phyloP scores from a whole-genome alignment of 2,113 vertebrate genomes.

The Halcyon malimbica region DNA sequence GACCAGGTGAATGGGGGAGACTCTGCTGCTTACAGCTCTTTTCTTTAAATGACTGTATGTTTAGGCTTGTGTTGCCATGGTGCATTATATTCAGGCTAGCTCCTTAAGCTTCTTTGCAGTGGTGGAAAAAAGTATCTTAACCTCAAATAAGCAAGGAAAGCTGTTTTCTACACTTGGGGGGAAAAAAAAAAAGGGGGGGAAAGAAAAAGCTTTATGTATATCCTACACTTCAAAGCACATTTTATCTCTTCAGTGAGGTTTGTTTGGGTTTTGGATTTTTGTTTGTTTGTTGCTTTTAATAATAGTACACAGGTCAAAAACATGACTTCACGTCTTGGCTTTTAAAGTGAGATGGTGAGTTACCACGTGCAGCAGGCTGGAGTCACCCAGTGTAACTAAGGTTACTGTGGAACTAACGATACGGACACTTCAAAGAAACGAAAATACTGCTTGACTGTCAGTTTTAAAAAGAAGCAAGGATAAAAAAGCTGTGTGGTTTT shows the following conservation, averaged over 20 bases:
- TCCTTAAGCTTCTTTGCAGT: not conserved
- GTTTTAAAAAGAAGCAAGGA: not conserved
- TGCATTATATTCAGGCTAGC: not conserved
- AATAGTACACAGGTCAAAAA: not conserved
- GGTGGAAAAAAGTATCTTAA: not conserved
- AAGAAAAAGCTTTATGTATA: fast-evolving
- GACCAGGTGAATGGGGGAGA: not conserved
- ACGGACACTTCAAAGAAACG: not conserved
- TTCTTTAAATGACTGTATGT: not conserved
- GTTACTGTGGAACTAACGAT: not conserved
- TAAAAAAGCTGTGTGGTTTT: not conserved
- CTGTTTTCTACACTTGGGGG: not conserved
- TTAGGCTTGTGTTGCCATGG: not conserved
- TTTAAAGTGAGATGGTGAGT: not conserved
- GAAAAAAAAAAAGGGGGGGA: too few species aligned
- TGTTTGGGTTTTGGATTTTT: not conserved
- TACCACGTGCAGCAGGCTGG: not conserved
- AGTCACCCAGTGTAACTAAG: fast-evolving
- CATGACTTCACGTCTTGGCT: not conserved
- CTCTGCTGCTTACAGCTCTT: not conserved
- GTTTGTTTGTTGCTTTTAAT: not conserved
- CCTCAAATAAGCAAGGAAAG: not conserved
- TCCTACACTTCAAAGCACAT: not conserved
- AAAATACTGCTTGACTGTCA: not conserved
- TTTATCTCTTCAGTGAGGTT: not conserved